These are phyloP conservation scores for Columba livia DNA, from an alignment of 2,113 vertebrate species.

Conservation along the genomic window DNA sequence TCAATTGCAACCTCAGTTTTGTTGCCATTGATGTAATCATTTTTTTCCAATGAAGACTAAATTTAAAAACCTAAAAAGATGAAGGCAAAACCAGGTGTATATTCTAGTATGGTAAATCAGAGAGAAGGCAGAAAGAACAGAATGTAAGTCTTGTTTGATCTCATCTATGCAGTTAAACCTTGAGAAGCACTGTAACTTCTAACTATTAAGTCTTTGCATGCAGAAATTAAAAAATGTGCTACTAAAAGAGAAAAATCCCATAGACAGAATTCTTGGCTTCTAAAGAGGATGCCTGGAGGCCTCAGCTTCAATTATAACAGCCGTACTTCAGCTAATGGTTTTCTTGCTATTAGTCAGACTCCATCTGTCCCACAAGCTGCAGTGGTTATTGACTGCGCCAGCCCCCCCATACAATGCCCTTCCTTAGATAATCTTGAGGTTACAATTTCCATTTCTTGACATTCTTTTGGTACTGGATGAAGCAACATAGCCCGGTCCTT, in stretches of 20 bases:
- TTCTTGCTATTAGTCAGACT: constrained; percentile 25
- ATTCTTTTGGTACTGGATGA: background rate
- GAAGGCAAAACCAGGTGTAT: background rate
- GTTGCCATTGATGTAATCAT: background rate
- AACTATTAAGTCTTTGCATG: background rate
- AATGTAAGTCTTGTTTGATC: background rate
- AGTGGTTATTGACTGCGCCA: background rate
- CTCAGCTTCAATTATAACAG: background rate
- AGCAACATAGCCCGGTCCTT: background rate
- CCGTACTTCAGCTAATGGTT: background rate
- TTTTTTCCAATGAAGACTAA: background rate
- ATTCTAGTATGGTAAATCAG: background rate
- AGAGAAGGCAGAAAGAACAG: background rate
- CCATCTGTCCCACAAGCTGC: constrained; percentile 17
- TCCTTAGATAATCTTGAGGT: background rate
- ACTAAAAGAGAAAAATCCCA: background rate
- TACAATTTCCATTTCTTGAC: background rate
- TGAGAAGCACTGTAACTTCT: background rate
- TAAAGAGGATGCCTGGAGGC: background rate
- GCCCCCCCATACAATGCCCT: background rate
- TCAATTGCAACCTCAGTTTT: background rate
- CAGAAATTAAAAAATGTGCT: background rate
- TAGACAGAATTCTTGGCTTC: background rate
- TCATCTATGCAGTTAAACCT: background rate
- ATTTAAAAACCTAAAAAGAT: background rate